Conservation (phyloP, 2,888 invertebrate genomes). For the Thymelicus lineola region DNA sequence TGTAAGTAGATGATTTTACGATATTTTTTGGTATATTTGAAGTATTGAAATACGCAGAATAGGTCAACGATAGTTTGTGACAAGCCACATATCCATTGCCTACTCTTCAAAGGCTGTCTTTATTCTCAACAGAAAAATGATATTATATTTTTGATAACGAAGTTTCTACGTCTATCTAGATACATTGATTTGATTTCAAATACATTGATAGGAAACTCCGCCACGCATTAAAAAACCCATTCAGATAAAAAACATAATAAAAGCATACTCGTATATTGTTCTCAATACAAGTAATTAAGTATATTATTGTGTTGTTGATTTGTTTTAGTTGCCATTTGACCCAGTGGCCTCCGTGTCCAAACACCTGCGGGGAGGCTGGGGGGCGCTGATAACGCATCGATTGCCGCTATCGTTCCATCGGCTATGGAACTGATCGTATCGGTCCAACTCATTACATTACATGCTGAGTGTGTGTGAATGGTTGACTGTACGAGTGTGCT, state of each 20-base stretch:
- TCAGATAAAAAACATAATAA: too few species aligned
- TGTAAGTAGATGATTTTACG: conserved; percentile 7
- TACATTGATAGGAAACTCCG: too few species aligned
- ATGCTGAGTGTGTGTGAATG: conserved; percentile 3
- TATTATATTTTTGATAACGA: too few species aligned
- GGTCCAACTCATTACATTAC: conserved; percentile 38
- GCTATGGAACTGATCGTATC: conserved; percentile 41
- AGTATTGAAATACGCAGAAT: too few species aligned
- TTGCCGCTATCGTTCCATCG: conserved; percentile 35
- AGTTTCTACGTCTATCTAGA: too few species aligned
- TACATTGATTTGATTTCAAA: too few species aligned
- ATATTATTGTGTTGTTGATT: conserved; percentile 3
- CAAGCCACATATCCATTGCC: too few species aligned
- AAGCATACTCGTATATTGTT: too few species aligned
- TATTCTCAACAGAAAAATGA: too few species aligned
- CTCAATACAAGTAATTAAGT: not conserved
- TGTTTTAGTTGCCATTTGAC: conserved; percentile 15
- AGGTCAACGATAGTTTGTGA: too few species aligned
- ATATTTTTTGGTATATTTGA: not conserved
- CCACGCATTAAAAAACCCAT: too few species aligned
- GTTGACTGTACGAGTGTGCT: not conserved
- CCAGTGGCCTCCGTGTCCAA: conserved; percentile 17
- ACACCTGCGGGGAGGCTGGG: conserved; percentile 30
- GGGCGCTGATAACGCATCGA: conserved; percentile 40
- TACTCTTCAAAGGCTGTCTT: too few species aligned